Evolutionary conservation across 2,797 vertebrate species (phyloP).

Genomic region (Notamacropus eugenii): DNA sequence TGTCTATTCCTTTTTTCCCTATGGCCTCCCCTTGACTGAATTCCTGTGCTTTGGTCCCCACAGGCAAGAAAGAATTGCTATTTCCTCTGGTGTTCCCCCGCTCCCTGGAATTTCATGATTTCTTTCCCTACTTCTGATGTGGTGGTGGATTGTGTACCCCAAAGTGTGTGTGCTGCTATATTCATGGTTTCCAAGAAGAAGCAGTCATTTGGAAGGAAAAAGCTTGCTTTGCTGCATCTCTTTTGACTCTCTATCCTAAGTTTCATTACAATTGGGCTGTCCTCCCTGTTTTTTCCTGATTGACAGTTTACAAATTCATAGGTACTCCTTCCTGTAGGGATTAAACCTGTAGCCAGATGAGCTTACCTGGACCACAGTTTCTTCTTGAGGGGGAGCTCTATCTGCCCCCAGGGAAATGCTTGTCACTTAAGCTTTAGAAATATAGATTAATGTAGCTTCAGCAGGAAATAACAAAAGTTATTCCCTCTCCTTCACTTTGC

Average conservation of each 20-base stretch:
- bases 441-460: neutral
- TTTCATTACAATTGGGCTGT: neutral
- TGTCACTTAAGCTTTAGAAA: neutral
- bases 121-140: neutral
- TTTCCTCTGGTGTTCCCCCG: neutral
- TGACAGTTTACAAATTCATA: neutral
- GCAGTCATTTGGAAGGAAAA: neutral
- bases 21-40: neutral
- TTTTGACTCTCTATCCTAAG: neutral
- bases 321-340: neutral
- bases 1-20: neutral
- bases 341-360: neutral
- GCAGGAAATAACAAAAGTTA: neutral
- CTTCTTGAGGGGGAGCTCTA: neutral
- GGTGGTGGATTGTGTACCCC: neutral
- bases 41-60: neutral
- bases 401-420: neutral
- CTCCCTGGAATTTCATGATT: accelerated
- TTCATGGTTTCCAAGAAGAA: constrained; percentile 22
- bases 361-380: neutral
- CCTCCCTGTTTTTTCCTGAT: neutral
- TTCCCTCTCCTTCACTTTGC: neutral
- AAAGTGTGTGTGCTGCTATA: neutral
- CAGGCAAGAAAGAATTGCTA: neutral
- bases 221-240: neutral